Evolutionary conservation across 2,888 invertebrate genomes (phyloP), one percentile per base, ranked within the genome.

Genomic region (Molorchus minor): DNA sequence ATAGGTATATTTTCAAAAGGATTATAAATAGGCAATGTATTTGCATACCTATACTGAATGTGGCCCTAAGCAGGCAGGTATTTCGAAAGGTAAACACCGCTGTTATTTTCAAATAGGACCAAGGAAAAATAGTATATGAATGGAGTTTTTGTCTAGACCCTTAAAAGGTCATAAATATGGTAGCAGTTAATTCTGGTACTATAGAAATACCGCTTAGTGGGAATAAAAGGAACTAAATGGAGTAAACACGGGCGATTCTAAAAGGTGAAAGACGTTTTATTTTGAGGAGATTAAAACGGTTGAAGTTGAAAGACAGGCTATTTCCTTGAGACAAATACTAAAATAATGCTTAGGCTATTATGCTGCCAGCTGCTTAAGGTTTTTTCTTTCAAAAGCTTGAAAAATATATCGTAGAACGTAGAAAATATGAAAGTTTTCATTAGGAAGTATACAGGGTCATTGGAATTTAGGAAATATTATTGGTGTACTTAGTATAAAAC

Each of bases 1-100:
- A 49, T 49, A n/a, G n/a, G n/a, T n/a, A 21, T 38, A 25, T 38
- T 49, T 25, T 49, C 49, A 38, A 49, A 38, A 15, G 29, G 38
- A 49, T 38, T 38, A 36, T 49, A 29, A 38, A 49, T 38, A 49
- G 15, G 49, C 21, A 12, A 25, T 25, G 16, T 49, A 38, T 49
- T 49, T 49, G 38, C 49, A 25, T 25, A 15, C 36, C n/a, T 49
- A 35, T 38, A n/a, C n/a, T n/a, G 17, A 38, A 2, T 3, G 49
- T 5, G 13, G 10, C n/a, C 16, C 16, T 17, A 38, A 38, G 12
- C 49, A 15, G 17, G 8, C 16, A 15, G 17, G 8, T 13, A 5
- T 21, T 25, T 25, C 7, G 8, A 15, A 3, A 5, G n/a, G 25
- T 16, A 49, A 49, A 38, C 25, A 38, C 38, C 16, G 19, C 20